These are phyloP conservation scores for Cyaniris semiargus DNA, from an alignment of 2,888 invertebrate genomes.

Conservation along the genomic window DNA sequence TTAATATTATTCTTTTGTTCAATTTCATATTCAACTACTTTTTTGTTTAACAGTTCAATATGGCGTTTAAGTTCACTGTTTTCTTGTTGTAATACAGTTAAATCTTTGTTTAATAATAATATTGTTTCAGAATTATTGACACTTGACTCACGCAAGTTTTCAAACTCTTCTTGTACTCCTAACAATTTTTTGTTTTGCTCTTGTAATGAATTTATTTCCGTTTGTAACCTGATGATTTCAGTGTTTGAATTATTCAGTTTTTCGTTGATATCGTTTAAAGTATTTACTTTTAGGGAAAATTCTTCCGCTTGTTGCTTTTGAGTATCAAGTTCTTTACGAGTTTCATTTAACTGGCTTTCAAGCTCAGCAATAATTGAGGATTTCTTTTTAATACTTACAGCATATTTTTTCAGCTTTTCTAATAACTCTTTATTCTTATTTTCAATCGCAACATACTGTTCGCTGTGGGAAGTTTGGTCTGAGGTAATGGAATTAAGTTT, in stretches of 20 bases:
- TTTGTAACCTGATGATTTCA: constrained; percentile 60
- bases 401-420: constrained; percentile 89
- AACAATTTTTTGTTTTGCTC: constrained; percentile 45
- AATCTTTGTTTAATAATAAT: constrained; percentile 53
- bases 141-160: constrained; percentile 33
- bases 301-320: constrained; percentile 62
- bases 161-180: constrained; percentile 17
- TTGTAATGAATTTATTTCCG: constrained; percentile 53
- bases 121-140: constrained; percentile 52
- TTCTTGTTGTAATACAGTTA: constrained; percentile 54
- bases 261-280: constrained; percentile 62
- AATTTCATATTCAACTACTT: constrained; percentile 66
- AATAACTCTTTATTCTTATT: constrained; percentile 84
- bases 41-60: constrained; percentile 63
- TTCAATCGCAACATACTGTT: constrained; percentile 69
- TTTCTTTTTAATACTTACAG: constrained; percentile 88
- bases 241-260: constrained; percentile 66
- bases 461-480: constrained; percentile 67
- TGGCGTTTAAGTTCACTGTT: constrained; percentile 54
- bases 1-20: constrained; percentile 68
- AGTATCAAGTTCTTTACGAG: constrained; percentile 57
- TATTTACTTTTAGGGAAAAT: constrained; percentile 59
- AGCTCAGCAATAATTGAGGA: constrained; percentile 82
- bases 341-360: constrained; percentile 74
- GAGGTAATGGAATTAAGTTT: constrained; percentile 62